Evolutionary conservation across 1,140 invertebrate genomes (phyloP), one percentile per base, ranked within the genome.

Genomic region (Nymphalis io): DNA sequence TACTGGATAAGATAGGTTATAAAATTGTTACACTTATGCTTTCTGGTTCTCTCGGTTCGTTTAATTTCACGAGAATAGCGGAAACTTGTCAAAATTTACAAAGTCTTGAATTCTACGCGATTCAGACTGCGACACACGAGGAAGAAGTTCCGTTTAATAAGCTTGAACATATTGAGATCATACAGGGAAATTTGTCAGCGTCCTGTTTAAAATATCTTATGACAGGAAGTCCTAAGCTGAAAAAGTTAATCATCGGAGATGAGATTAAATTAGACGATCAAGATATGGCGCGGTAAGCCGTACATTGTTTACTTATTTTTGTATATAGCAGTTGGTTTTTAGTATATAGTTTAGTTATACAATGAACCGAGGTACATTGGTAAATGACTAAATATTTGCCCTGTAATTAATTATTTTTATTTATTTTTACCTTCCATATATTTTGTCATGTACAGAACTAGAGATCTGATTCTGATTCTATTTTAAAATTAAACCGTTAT

Each of bases 81-180:
- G 89, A 93, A 39, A 88, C 93, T 8, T 94, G 93, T 68, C 91
- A 93, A 2, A 91, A 93, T 68, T 78, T 95, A 13, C 84, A 92
- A 60, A 93, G 92, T 72, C 75, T 95, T 23, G 94, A 95, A 74
- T 94, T 93, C 72, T 95, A 93, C 75, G 93, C 94, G 81, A 92
- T 94, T 73, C 93, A 93, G 62, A 92, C 93, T 18, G 85, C 93
- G 0, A 93, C 93, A 0, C 93, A 94, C 63, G 90, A 93, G 78
- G 88, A 91, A 46, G 92, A 94, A 66, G 88, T 92, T 21, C 93
- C 91, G 15, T 95, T 94, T 80, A 92, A 93, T 73, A 92, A 92
- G 73, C 87, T 95, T 59, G 92, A 94, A 70, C 93, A 94, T 42
- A 83, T 95, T 27, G 94, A 95, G 82, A 93, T 95, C 38, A 90